phyloP scores from a whole-genome alignment of 2,888 invertebrate species.

The Selenia dentaria region DNA sequence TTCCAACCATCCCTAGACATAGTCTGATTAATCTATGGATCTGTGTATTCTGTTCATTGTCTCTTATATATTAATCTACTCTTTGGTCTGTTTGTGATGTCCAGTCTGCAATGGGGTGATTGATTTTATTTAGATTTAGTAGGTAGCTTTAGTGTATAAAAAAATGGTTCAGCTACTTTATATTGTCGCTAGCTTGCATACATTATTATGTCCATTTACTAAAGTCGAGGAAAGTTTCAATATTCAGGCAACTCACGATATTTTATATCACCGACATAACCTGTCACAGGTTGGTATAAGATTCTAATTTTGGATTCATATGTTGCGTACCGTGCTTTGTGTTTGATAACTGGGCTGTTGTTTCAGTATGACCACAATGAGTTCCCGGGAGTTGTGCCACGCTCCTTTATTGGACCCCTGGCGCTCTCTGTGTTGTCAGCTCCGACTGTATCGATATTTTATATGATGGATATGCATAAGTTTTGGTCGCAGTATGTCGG shows the following conservation, averaged over 20 bases:
- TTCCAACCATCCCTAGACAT: too few relatives aligned
- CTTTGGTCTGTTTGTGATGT: too few relatives aligned
- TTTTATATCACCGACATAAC: constrained; percentile 94
- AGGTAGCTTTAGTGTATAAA: too few relatives aligned
- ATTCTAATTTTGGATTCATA: constrained; percentile 77
- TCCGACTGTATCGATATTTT: constrained; percentile 89
- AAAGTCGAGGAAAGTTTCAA: constrained; percentile 99
- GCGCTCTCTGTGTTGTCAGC: constrained; percentile 90
- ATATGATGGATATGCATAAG: constrained; percentile 90
- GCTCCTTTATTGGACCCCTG: constrained; percentile 97
- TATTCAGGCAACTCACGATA: constrained; percentile 98
- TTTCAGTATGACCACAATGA: constrained; percentile 98
- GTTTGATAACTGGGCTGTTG: constrained; percentile 40
- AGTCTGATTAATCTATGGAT: too few relatives aligned
- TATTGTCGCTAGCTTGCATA: constrained; percentile 90
- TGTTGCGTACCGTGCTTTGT: constrained; percentile 45
- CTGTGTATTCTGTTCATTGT: too few relatives aligned
- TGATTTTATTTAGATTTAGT: too few relatives aligned
- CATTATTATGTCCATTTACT: constrained; percentile 96
- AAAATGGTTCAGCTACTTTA: constrained; percentile 90
- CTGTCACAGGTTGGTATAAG: constrained; percentile 89
- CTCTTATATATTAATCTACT: too few relatives aligned
- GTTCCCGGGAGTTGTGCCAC: constrained; percentile 98
- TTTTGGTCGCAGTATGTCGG: constrained; percentile 95
- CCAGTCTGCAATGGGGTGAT: constrained; percentile 64